A percentile compares a stretch with the other conserved stretches of the same genome.
phyloP scores from a whole-genome alignment of 2,797 vertebrate species.

The Gobio occitaniae region DNA sequence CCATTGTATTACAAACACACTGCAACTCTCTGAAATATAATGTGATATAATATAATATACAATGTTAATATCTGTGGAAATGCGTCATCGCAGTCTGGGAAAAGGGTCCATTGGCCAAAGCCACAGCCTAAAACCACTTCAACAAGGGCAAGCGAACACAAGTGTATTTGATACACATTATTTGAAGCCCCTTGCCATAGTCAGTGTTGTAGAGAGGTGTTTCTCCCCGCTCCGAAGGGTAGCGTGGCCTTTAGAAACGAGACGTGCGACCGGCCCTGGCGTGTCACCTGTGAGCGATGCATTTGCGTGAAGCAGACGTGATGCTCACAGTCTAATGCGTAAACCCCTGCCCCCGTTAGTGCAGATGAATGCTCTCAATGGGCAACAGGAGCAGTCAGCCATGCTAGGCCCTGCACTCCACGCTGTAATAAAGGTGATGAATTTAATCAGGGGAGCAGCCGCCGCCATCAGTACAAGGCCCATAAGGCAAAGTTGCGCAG shows the following conservation, averaged over 20 bases:
- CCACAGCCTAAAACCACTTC: not conserved
- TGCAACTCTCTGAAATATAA: not conserved
- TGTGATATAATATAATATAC: not conserved
- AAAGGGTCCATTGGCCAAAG: not conserved
- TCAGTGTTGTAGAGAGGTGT: slow-evolving; percentile 52
- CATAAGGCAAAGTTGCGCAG: slow-evolving; percentile 66
- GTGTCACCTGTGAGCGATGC: slow-evolving; percentile 67
- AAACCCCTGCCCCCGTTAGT: slow-evolving; percentile 79
- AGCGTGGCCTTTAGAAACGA: slow-evolving; percentile 39
- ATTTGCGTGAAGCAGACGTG: slow-evolving; percentile 68
- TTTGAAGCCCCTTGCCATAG: slow-evolving; percentile 23
- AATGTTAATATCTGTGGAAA: not conserved
- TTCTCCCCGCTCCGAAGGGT: slow-evolving; percentile 32
- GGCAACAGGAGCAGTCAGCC: slow-evolving; percentile 79
- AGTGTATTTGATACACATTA: slow-evolving; percentile 29
- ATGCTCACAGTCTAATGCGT: slow-evolving; percentile 69
- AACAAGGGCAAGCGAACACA: not conserved
- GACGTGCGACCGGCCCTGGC: slow-evolving; percentile 51
- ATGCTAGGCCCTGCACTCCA: slow-evolving; percentile 77
- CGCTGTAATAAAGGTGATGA: slow-evolving; percentile 90
- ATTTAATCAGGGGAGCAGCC: slow-evolving; percentile 84
- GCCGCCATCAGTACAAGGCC: slow-evolving; percentile 74
- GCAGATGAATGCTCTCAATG: slow-evolving; percentile 83
- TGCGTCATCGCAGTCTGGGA: not conserved
- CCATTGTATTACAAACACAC: not conserved